phyloP scores from a whole-genome alignment of 2,888 invertebrate species.

The Rhagonycha lutea region DNA sequence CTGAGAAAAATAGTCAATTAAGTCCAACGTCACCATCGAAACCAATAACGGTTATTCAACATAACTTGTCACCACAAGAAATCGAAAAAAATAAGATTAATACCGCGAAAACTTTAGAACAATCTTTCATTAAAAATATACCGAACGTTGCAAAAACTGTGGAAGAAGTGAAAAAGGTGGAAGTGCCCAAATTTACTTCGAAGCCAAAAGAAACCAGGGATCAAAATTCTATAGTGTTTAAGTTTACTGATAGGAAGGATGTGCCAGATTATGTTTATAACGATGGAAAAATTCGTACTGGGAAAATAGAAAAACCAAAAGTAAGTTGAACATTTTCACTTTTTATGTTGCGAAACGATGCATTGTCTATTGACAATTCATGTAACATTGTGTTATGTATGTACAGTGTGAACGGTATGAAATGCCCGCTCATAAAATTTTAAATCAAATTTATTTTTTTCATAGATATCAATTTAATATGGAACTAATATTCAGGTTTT shows the following conservation, averaged over 20 bases:
- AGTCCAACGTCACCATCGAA: constrained; percentile 13
- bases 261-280: constrained; percentile 92
- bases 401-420: too few species aligned
- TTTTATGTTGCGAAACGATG: neutral
- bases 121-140: constrained; percentile 44
- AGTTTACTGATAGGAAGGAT: constrained; percentile 82
- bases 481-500: too few species aligned
- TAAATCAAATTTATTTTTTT: too few species aligned
- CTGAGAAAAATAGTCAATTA: constrained; percentile 13
- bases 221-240: constrained; percentile 79
- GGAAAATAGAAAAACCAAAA: constrained; percentile 72
- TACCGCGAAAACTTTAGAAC: constrained; percentile 64
- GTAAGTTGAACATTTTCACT: constrained; percentile 56
- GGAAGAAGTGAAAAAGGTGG: constrained; percentile 27
- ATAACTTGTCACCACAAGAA: constrained; percentile 66
- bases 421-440: too few species aligned
- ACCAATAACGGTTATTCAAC: constrained; percentile 51
- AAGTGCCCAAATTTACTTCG: constrained; percentile 46
- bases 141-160: constrained; percentile 52
- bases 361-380: neutral
- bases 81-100: constrained; percentile 73
- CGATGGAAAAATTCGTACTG: constrained; percentile 76
- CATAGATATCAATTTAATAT: too few species aligned
- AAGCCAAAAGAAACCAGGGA: constrained; percentile 27
- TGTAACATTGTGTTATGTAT: neutral